phyloP scores from a whole-genome alignment of 2,797 vertebrate species.

The Xenentodon cancila region DNA sequence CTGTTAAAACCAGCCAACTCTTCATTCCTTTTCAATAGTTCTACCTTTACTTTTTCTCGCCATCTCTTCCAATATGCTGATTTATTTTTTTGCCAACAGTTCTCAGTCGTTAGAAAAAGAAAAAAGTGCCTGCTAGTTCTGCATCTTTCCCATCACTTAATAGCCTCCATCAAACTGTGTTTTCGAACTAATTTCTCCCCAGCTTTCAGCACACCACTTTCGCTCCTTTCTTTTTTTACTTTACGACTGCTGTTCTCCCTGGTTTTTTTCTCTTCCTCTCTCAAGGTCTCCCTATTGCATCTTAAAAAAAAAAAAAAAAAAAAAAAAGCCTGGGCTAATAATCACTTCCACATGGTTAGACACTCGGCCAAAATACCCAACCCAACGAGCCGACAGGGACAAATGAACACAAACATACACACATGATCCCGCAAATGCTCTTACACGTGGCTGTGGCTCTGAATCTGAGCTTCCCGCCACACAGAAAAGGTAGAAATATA shows the following conservation, averaged over 20 bases:
- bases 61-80: conserved; percentile 35
- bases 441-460: conserved; percentile 30
- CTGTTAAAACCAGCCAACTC: conserved; percentile 41
- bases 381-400: conserved; percentile 46
- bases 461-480: conserved; percentile 42
- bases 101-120: conserved; percentile 18
- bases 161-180: conserved; percentile 17
- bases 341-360: conserved; percentile 79
- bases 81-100: conserved; percentile 28
- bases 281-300: conserved; percentile 51
- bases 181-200: conserved; percentile 43
- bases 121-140: conserved; percentile 10
- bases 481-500: conserved; percentile 64
- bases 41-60: conserved; percentile 24
- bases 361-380: conserved; percentile 59
- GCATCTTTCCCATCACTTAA: conserved; percentile 16
- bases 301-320: conserved; percentile 73
- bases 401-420: conserved; percentile 27
- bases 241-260: conserved; percentile 13
- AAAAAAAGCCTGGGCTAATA: conserved; percentile 67
- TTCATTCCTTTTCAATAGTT: conserved; percentile 20
- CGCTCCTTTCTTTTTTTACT: conserved; percentile 22
- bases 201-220: conserved; percentile 50
- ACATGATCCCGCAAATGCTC: conserved; percentile 13
- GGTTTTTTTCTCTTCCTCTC: conserved; percentile 35